Evolutionary conservation across 1,140 invertebrate genomes (phyloP), one percentile per base, ranked within the genome.

Genomic region (Drosophila lacteicornis): DNA sequence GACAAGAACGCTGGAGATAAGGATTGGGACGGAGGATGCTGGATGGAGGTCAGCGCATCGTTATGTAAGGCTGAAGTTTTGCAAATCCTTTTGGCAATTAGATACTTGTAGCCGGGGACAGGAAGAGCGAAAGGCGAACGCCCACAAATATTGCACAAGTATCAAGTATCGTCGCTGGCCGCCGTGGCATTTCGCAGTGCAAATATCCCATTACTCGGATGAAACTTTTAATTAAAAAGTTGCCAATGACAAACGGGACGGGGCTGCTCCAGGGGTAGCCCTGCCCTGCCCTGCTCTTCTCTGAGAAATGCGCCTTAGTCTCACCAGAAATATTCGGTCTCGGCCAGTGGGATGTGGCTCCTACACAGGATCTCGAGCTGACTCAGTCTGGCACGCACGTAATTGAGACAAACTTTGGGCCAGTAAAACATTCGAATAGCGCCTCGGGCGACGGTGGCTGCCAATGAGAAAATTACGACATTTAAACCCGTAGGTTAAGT

Each of bases 191-290:
- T 80, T 87, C 85, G 76, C 73, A 87, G 84, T 87, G 84, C 80
- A 91, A 92, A 92, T 86, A 90, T 91, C 87, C 81, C 85, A 90
- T 90, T 90, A 90, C 85, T 85, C 71, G 85, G 79, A 90, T 90
- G 85, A 88, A 88, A 88, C 85, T 90, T 90, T 90, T 90, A 90
- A 90, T 90, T 90, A 90, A 90, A 90, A 90, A 87, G 84, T 87
- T 87, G 66, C 84, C 84, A 87, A 87, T 87, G 85, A 87, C 80
- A 88, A 88, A 84, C 80, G 73, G 66, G 66, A 67, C n/a, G 63
- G 27, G 66, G 77, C 40, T 51, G 56, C 36, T 33, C 33, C 33
- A 9, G 33, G 45, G 57, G 47, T 55, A 63, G 13, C 38, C 36
- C 25, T 11, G 30, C 50, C 50, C 27, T 5, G 25, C 22, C 27